A percentile compares a stretch with the other conserved stretches of the same genome.
Evolutionary conservation across 2,888 invertebrate genomes (phyloP).

Genomic region (Anoplius nigerrimus): DNA sequence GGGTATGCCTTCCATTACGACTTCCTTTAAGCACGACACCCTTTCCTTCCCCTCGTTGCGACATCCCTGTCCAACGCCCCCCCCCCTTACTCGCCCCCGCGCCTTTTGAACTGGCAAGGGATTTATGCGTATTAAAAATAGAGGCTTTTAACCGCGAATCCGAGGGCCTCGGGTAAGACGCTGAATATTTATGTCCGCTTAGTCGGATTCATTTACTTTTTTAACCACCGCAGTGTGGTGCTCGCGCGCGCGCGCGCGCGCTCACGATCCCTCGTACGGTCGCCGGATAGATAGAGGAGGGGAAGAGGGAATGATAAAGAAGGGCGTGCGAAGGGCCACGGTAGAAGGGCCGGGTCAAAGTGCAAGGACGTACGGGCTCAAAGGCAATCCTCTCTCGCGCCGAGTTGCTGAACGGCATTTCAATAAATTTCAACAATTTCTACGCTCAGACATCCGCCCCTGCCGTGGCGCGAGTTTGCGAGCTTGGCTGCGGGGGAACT

Average conservation of each 20-base stretch:
- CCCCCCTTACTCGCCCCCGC: slow-evolving; percentile 8
- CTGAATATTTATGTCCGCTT: slow-evolving; percentile 57
- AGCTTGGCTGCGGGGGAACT: no score
- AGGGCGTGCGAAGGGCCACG: slow-evolving; percentile 2
- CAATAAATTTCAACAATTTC: slow-evolving; percentile 50
- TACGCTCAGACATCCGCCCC: not conserved
- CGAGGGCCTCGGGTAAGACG: slow-evolving; percentile 43
- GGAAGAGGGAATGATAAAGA: not conserved
- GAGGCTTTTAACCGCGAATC: slow-evolving; percentile 59
- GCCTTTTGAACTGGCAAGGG: slow-evolving; percentile 26
- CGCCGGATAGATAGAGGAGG: not conserved
- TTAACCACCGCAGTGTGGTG: slow-evolving; percentile 21
- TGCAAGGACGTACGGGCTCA: slow-evolving; percentile 32
- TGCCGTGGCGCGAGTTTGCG: not conserved
- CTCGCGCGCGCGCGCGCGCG: not conserved
- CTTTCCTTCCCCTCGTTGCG: not conserved
- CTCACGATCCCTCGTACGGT: not conserved
- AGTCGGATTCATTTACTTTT: slow-evolving; percentile 51
- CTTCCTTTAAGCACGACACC: slow-evolving; percentile 32
- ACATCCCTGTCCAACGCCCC: not conserved
- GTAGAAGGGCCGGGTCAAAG: slow-evolving; percentile 35
- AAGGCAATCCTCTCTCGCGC: slow-evolving; percentile 41
- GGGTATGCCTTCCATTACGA: slow-evolving; percentile 22
- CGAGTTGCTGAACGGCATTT: slow-evolving; percentile 39
- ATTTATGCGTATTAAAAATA: slow-evolving; percentile 60